These are phyloP conservation scores for Sicus ferrugineus DNA, from an alignment of 2,888 invertebrate species.

Conservation along the genomic window DNA sequence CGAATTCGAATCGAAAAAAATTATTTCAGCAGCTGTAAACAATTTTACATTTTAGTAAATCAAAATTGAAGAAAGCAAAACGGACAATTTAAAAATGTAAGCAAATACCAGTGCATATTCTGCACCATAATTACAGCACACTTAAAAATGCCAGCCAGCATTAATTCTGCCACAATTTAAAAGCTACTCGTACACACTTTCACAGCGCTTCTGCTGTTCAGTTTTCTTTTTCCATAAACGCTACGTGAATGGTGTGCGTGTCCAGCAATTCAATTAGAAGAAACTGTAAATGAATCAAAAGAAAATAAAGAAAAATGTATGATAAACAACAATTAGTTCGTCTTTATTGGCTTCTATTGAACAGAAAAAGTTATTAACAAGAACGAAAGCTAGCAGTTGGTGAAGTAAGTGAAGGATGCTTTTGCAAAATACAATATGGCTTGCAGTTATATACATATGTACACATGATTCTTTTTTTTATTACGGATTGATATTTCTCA, in stretches of 20 bases:
- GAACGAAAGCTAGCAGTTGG: neutral
- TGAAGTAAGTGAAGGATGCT: too few relatives aligned
- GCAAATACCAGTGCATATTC: constrained; percentile 19
- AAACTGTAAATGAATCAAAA: constrained; percentile 17
- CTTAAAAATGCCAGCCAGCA: constrained; percentile 23
- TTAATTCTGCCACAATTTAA: too few relatives aligned
- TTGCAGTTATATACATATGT: too few relatives aligned
- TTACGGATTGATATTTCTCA: too few relatives aligned
- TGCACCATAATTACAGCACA: constrained; percentile 13
- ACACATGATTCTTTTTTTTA: too few relatives aligned
- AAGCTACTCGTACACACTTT: constrained; percentile 15
- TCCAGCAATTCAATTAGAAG: constrained; percentile 34
- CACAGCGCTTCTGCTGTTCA: constrained; percentile 5
- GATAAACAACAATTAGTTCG: constrained; percentile 24
- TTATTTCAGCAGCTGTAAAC: too few relatives aligned
- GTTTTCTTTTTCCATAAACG: constrained; percentile 19
- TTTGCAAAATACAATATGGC: too few relatives aligned
- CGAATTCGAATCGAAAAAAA: too few relatives aligned
- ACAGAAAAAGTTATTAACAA: neutral
- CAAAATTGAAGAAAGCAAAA: too few relatives aligned
- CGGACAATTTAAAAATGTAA: constrained; percentile 29
- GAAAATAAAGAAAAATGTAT: constrained; percentile 19
- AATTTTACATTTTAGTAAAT: too few relatives aligned
- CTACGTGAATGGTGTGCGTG: constrained; percentile 28
- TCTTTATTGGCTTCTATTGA: constrained; percentile 17